These are phyloP conservation scores for Dysdera silvatica DNA, from an alignment of 1,140 invertebrate genomes.

Conservation along the genomic window DNA sequence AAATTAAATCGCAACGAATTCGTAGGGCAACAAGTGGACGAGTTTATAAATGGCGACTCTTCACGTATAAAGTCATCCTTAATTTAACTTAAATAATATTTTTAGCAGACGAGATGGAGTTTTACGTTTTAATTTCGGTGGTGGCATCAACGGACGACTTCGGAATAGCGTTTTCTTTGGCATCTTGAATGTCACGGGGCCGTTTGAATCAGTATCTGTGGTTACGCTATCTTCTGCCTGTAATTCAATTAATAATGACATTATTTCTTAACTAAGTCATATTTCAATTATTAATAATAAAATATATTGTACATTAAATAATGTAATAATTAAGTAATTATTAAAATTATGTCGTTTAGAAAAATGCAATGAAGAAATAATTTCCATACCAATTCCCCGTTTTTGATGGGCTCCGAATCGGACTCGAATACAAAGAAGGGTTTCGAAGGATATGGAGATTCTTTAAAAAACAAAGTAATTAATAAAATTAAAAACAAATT, in stretches of 20 bases:
- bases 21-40: too few species aligned
- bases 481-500: neutral
- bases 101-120: neutral
- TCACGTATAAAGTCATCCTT: neutral
- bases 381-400: slow-evolving; percentile 12
- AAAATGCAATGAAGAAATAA: neutral
- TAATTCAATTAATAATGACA: neutral
- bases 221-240: slow-evolving; percentile 3
- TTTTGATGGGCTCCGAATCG: neutral
- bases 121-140: slow-evolving; percentile 20
- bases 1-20: too few species aligned
- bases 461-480: neutral
- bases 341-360: neutral
- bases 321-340: neutral
- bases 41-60: neutral
- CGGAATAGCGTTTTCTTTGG: slow-evolving; percentile 23
- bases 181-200: slow-evolving; percentile 14
- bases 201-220: neutral
- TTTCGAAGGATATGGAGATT: slow-evolving; percentile 20
- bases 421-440: neutral
- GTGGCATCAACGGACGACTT: slow-evolving; percentile 19
- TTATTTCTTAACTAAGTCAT: neutral
- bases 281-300: neutral
- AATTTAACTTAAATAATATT: neutral
- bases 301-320: neutral